Evolutionary conservation across 2,797 vertebrate species (phyloP).

Genomic region (Anguilla pacifica): DNA sequence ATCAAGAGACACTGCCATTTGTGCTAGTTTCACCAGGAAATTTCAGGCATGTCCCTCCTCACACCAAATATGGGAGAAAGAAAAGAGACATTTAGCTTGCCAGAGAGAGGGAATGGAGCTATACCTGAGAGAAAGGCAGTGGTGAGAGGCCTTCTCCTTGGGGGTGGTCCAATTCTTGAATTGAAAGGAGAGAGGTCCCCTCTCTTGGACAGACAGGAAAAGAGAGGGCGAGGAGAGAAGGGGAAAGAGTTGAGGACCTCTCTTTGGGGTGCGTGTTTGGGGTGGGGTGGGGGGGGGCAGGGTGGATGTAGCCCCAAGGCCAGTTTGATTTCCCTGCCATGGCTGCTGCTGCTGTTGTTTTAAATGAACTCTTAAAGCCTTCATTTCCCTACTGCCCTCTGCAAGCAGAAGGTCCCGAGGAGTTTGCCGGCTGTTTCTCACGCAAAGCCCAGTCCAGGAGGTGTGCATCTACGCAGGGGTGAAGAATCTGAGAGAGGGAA

Average conservation of each 20-base stretch:
- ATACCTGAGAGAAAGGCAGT: not conserved
- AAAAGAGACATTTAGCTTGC: slow-evolving; percentile 32
- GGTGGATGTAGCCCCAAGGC: slow-evolving; percentile 5
- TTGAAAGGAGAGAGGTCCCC: not conserved
- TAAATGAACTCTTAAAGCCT: slow-evolving; percentile 81
- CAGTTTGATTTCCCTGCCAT: slow-evolving; percentile 38
- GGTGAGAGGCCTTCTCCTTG: not conserved
- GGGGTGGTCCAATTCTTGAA: slow-evolving; percentile 9
- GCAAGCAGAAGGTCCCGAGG: slow-evolving; percentile 53
- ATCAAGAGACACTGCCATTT: not conserved
- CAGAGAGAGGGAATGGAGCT: not conserved
- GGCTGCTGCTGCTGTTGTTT: slow-evolving; percentile 69
- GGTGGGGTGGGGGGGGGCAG: not conserved
- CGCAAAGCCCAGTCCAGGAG: slow-evolving; percentile 16
- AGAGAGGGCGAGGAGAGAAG: slow-evolving; percentile 14
- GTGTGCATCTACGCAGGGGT: not conserved
- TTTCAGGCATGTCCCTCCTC: slow-evolving; percentile 8
- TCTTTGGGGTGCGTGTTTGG: not conserved
- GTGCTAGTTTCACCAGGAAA: not conserved
- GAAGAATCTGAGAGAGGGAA: not conserved
- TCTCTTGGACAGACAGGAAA: slow-evolving; percentile 3
- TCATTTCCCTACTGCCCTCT: slow-evolving; percentile 74
- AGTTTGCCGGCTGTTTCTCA: slow-evolving; percentile 28
- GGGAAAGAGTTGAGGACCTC: slow-evolving; percentile 20
- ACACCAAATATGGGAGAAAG: slow-evolving; percentile 18